A percentile compares a stretch with the other conserved stretches of the same genome.
phyloP scores from a whole-genome alignment of 2,113 vertebrate species.

The Caracal caracal region DNA sequence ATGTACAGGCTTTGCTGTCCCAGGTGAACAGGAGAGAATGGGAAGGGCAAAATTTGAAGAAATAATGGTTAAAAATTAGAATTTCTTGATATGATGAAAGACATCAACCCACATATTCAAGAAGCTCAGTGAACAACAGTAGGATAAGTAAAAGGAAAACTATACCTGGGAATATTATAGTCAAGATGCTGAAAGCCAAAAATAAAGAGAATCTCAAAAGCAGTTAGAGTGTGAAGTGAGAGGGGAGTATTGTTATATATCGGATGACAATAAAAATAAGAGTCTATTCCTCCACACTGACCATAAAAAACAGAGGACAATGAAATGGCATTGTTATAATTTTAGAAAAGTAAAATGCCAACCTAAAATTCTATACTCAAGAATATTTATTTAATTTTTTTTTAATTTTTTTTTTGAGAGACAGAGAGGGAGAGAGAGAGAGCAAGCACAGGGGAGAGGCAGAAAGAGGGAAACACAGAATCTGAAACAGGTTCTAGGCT shows the following conservation, averaged over 20 bases:
- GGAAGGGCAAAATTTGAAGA: not conserved
- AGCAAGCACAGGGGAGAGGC: too few relatives aligned
- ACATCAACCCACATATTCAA: slow-evolving; percentile 37
- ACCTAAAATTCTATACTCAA: not conserved
- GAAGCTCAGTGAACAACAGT: not conserved
- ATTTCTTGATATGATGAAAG: slow-evolving; percentile 11
- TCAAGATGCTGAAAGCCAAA: not conserved
- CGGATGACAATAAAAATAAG: not conserved
- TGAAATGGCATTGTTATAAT: not conserved
- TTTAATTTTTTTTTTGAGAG: too few relatives aligned
- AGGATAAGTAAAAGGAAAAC: not conserved
- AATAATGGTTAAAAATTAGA: not conserved
- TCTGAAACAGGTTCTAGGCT: too few relatives aligned
- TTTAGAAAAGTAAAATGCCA: not conserved
- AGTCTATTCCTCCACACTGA: not conserved
- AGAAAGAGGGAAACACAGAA: too few relatives aligned
- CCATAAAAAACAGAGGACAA: not conserved
- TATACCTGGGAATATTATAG: not conserved
- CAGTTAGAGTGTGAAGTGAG: not conserved
- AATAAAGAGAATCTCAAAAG: not conserved
- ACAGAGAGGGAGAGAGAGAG: too few relatives aligned
- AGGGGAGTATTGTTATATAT: not conserved
- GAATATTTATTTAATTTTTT: too few relatives aligned
- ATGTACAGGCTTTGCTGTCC: not conserved
- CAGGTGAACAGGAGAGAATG: not conserved